These are phyloP conservation scores for Delphinapterus leucas DNA, from an alignment of 2,113 vertebrate species.

Conservation along the genomic window DNA sequence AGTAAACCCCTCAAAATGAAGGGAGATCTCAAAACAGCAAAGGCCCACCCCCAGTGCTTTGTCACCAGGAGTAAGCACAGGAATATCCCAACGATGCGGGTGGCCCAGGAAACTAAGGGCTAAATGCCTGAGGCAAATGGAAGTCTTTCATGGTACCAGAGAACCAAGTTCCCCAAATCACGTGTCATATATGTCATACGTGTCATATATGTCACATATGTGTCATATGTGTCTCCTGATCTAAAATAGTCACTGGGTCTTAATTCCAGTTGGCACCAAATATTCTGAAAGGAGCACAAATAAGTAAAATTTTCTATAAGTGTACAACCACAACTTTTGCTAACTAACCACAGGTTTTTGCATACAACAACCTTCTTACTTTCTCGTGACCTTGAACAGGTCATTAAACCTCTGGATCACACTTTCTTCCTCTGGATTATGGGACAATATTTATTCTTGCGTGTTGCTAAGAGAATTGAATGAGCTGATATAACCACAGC, in stretches of 20 bases:
- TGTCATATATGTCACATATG: too few species aligned
- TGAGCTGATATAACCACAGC: not conserved
- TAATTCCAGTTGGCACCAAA: not conserved
- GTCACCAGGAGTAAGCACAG: not conserved
- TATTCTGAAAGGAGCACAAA: not conserved
- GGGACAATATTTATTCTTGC: not conserved
- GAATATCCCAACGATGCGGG: not conserved
- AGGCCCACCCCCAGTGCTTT: not conserved
- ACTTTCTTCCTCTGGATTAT: not conserved
- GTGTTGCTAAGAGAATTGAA: not conserved
- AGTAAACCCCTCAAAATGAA: not conserved
- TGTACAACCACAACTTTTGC: not conserved
- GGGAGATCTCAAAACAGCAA: not conserved
- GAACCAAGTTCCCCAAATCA: not conserved
- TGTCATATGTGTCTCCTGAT: not conserved
- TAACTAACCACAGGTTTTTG: not conserved
- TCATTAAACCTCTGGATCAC: not conserved
- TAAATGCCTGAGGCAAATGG: not conserved
- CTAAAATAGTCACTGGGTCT: not conserved
- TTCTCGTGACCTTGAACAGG: not conserved
- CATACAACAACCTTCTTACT: not conserved
- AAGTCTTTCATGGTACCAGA: not conserved
- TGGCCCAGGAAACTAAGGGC: not conserved
- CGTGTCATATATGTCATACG: fast-evolving
- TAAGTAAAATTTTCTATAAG: not conserved